These are phyloP conservation scores for Pollenia angustigena DNA, from an alignment of 2,888 invertebrate species.

Conservation along the genomic window DNA sequence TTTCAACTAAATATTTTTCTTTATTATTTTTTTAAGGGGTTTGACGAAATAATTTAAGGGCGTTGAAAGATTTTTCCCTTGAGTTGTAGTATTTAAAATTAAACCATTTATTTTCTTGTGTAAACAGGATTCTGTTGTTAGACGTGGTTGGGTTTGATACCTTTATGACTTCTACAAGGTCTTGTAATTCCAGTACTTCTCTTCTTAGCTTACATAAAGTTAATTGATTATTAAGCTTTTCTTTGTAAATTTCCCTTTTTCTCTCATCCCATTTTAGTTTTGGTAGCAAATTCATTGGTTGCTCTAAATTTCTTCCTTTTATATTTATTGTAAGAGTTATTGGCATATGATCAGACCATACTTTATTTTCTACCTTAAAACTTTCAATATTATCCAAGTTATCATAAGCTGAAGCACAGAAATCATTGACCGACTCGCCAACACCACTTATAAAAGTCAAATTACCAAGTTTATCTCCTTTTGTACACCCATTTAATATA, in stretches of 20 bases:
- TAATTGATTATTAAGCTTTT: too few species aligned
- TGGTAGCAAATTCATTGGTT: too few species aligned
- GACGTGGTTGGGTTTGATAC: not conserved
- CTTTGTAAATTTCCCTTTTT: too few species aligned
- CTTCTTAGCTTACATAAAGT: not conserved
- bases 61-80: not conserved
- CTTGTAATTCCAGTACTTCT: not conserved
- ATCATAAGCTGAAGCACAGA: not conserved
- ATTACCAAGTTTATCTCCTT: too few species aligned
- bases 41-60: not conserved
- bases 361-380: too few species aligned
- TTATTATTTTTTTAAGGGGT: not conserved
- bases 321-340: too few species aligned
- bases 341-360: too few species aligned
- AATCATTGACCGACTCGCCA: not conserved
- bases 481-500: too few species aligned
- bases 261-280: too few species aligned
- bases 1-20: not conserved
- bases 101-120: not conserved
- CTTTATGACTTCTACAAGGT: not conserved
- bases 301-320: too few species aligned
- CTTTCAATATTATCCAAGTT: not conserved
- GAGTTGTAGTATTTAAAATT: constrained; percentile 2
- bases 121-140: not conserved
- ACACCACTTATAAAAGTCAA: too few species aligned